Conservation (phyloP, 2,888 invertebrate genomes). For the Phasia obesa region DNA sequence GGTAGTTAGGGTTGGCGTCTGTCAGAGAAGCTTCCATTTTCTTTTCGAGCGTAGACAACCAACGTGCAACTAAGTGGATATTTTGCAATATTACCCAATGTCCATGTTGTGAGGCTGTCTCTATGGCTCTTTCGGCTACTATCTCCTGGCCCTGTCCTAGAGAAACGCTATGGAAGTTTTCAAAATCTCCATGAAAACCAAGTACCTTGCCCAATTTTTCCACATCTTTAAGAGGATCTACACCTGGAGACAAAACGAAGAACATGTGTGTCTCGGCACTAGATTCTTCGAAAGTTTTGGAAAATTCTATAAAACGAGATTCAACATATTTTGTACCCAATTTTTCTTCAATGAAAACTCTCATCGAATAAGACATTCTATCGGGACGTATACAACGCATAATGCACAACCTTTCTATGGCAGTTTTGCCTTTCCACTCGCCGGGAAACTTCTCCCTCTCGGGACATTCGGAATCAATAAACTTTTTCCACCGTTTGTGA, state of each 20-base stretch:
- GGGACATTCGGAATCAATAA: constrained; percentile 94
- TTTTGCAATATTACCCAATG: constrained; percentile 98
- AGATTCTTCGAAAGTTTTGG: constrained; percentile 93
- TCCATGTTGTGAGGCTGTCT: constrained; percentile 88
- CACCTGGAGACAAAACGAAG: constrained; percentile 96
- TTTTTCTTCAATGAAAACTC: constrained; percentile 94
- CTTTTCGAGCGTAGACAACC: constrained; percentile 94
- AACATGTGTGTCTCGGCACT: constrained; percentile 93
- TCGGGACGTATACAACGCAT: constrained; percentile 95
- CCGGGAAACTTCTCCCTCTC: constrained; percentile 97
- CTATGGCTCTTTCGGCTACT: constrained; percentile 94
- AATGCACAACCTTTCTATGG: constrained; percentile 94
- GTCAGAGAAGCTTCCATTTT: constrained; percentile 92
- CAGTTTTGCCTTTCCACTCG: constrained; percentile 96
- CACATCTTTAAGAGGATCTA: constrained; percentile 96
- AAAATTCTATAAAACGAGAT: constrained; percentile 90
- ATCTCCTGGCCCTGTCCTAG: constrained; percentile 97
- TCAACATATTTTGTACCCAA: constrained; percentile 92
- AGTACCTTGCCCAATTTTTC: constrained; percentile 92
- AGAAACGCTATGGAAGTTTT: constrained; percentile 96
- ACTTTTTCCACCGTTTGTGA: constrained; percentile 95
- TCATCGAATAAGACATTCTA: constrained; percentile 94
- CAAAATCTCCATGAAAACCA: constrained; percentile 90
- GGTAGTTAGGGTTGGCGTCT: constrained; percentile 86
- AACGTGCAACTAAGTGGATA: constrained; percentile 94